Conservation (phyloP, 1,140 invertebrate species). For the Drosophila bifasciata region DNA sequence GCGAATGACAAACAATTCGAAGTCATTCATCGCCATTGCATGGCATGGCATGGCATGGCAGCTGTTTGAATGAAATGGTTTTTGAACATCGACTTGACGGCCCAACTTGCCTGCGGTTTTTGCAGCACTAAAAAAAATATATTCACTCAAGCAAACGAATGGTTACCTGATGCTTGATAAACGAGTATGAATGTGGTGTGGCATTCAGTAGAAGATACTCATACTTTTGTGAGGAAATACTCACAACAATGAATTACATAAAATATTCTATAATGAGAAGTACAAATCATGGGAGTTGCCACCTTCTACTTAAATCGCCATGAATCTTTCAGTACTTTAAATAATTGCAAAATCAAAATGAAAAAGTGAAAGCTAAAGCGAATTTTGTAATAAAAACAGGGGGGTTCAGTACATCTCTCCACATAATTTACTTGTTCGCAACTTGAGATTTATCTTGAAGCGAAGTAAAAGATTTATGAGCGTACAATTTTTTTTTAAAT, state of each 20-base stretch:
- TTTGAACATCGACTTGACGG: conserved; percentile 35
- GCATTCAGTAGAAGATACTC: too few species aligned
- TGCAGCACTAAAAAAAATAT: conserved; percentile 1
- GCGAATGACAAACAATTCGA: conserved; percentile 54
- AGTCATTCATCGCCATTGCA: conserved; percentile 49
- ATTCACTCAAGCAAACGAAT: not conserved
- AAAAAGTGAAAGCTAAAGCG: conserved; percentile 35
- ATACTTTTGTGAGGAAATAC: too few species aligned
- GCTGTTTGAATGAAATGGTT: conserved; percentile 50
- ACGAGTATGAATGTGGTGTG: too few species aligned
- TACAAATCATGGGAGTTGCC: too few species aligned
- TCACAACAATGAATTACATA: too few species aligned
- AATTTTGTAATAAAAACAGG: conserved; percentile 11
- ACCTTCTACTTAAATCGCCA: too few species aligned
- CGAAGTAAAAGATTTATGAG: conserved; percentile 33
- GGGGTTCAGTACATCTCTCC: conserved; percentile 20
- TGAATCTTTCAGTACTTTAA: too few species aligned
- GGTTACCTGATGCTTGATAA: too few species aligned
- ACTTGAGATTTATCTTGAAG: conserved; percentile 30
- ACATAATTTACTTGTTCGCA: conserved; percentile 28
- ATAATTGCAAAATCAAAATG: not conserved
- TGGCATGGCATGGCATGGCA: conserved; percentile 29
- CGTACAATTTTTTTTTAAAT: conserved; percentile 30
- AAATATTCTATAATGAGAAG: too few species aligned
- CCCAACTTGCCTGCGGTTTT: conserved; percentile 32